Evolutionary conservation across 2,113 vertebrate genomes (phyloP).

Genomic region (Plotosus lineatus): DNA sequence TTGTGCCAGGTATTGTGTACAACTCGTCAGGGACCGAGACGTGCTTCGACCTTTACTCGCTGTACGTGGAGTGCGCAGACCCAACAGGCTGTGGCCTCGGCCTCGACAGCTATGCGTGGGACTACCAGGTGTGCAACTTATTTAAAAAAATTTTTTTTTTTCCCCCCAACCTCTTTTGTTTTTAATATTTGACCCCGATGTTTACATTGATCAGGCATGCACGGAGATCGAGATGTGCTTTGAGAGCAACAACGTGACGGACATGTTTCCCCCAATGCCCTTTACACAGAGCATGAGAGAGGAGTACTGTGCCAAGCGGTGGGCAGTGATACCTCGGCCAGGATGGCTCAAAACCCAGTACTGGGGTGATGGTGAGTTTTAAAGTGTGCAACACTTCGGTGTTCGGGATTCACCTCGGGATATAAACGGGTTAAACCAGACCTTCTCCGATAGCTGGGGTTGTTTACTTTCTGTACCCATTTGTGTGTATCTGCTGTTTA

Average conservation of each 20-base stretch:
- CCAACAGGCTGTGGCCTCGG: conserved; percentile 88
- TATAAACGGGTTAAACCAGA: neutral
- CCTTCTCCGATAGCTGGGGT: neutral
- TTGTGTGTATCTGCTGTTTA: too few relatives aligned
- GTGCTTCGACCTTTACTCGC: conserved; percentile 80
- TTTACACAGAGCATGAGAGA: conserved; percentile 75
- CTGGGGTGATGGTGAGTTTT: conserved; percentile 76
- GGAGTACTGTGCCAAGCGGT: conserved; percentile 78
- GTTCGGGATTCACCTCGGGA: too few relatives aligned
- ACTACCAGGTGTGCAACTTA: conserved; percentile 82
- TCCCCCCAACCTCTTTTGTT: neutral
- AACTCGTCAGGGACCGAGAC: conserved; percentile 71
- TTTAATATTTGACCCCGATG: neutral
- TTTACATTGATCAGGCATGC: conserved; percentile 76
- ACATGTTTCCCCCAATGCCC: conserved; percentile 85
- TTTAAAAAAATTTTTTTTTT: neutral
- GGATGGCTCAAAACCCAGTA: conserved; percentile 82
- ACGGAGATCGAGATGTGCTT: conserved; percentile 86
- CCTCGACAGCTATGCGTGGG: conserved; percentile 82
- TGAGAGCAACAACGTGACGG: conserved; percentile 84
- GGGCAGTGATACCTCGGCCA: conserved; percentile 77
- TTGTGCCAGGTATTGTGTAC: conserved; percentile 82
- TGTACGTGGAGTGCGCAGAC: conserved; percentile 83
- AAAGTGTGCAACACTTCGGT: too few relatives aligned
- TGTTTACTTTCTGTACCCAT: too few relatives aligned